Evolutionary conservation across 92 coral and sea anemone species (phyloP), one percentile per base, ranked within the genome.

Genomic region (Phenganax stokvisi): DNA sequence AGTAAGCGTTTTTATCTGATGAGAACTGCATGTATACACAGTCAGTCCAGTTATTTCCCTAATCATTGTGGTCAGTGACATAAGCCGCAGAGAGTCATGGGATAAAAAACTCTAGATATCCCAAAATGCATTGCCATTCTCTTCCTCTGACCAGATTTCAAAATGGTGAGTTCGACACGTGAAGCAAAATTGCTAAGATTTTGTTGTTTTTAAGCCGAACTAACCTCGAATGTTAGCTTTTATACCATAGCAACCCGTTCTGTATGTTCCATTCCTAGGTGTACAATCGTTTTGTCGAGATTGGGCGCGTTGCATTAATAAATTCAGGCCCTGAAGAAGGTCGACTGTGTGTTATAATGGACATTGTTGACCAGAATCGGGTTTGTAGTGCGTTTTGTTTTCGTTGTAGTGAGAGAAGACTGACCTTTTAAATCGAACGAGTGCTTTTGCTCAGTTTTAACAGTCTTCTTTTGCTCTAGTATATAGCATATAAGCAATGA

Each of bases 271-370:
- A 4, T 72, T 52, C 58, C 61, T 83, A 93, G 98, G 98, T 93
- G 72, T 93, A 85, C 91, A 87, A 88, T 82, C 98, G 98, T 85
- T 93, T 93, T 81, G 98, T 93, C 59, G 94, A 93, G 89, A 88
- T 93, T 80, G 98, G 98, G 73, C 98, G 98, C 63, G 90, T 93
- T 79, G 98, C 98, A 57, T 83, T 93, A 79, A 88, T 93, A 72
- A 93, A 93, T 84, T 85, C 92, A 1, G 98, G 98, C 85, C 92
- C 98, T 86, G 91, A 93, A 70, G 97, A 91, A 85, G 98, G 98
- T 68, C 89, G 89, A 79, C 92, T 93, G 76, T 93, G 98, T 88
- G 98, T 93, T 79, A 90, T 93, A 85, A 92, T 93, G 56, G 98
- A 93, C 84, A 80, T 93, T 12, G 97, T 93, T 74, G 98, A 93